Percentiles rank a stretch among this genome's conserved stretches.
Evolutionary conservation across 1,140 invertebrate species (phyloP).

Genomic region (Physella acuta): DNA sequence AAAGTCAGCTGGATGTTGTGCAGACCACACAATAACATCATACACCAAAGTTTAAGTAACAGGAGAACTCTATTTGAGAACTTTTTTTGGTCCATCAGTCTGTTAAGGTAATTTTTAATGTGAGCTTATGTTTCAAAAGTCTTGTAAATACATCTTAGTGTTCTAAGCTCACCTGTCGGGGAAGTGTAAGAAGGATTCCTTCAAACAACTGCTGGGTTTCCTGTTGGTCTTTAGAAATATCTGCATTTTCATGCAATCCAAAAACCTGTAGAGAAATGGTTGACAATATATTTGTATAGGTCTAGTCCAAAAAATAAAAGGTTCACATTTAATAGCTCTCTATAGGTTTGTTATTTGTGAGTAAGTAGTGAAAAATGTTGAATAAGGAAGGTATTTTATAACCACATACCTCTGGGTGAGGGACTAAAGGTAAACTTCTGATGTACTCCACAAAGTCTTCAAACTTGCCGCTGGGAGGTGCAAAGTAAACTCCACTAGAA

Average conservation of each 20-base stretch:
- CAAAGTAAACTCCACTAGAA: slow-evolving; percentile 68
- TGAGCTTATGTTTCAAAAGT: background rate
- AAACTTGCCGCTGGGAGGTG: slow-evolving; percentile 72
- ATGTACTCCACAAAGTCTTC: slow-evolving; percentile 77
- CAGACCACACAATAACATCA: too few relatives aligned
- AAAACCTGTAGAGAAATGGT: too few relatives aligned
- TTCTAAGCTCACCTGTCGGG: slow-evolving; percentile 77
- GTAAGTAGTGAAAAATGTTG: background rate
- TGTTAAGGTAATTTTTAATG: too few relatives aligned
- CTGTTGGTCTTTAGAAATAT: slow-evolving; percentile 61
- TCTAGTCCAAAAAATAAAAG: too few relatives aligned
- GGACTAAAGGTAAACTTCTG: slow-evolving; percentile 64
- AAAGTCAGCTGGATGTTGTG: too few relatives aligned
- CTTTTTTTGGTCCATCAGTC: too few relatives aligned
- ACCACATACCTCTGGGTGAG: slow-evolving; percentile 56
- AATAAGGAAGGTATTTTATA: too few relatives aligned
- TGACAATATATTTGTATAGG: too few relatives aligned
- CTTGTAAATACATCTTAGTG: background rate
- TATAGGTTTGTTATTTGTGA: background rate
- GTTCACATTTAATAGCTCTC: background rate
- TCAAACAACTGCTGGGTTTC: slow-evolving; percentile 61
- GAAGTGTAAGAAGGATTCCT: slow-evolving; percentile 61
- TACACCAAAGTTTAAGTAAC: too few relatives aligned
- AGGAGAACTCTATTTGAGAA: too few relatives aligned
- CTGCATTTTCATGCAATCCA: slow-evolving; percentile 61